Evolutionary conservation across 2,888 invertebrate genomes (phyloP).

Genomic region (Macropis europaea): DNA sequence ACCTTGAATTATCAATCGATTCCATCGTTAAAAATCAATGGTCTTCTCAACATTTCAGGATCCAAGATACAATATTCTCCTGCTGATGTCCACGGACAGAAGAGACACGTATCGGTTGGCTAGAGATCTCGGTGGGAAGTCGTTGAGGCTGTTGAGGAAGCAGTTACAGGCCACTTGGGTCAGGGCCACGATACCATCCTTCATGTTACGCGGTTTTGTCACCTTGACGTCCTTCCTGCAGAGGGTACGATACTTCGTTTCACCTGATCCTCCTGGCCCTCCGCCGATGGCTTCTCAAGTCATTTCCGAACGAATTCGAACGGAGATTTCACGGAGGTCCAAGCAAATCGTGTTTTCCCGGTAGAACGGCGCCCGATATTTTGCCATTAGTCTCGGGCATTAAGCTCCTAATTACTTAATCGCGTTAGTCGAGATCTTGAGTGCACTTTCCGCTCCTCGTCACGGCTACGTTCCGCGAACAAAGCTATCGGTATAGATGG

Average conservation of each 20-base stretch:
- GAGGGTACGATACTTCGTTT: conserved; percentile 83
- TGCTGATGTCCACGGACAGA: conserved; percentile 85
- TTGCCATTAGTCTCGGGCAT: conserved; percentile 64
- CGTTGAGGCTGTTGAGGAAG: conserved; percentile 85
- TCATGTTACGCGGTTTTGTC: conserved; percentile 89
- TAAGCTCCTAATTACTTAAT: conserved; percentile 60
- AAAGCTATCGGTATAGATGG: conserved; percentile 8
- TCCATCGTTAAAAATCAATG: background rate
- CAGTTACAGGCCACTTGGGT: conserved; percentile 87
- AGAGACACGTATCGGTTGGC: conserved; percentile 84
- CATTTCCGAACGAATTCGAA: background rate
- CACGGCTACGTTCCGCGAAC: conserved; percentile 45
- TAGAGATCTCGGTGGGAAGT: conserved; percentile 84
- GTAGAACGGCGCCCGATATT: conserved; percentile 42
- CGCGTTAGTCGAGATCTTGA: conserved; percentile 52
- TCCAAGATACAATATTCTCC: conserved; percentile 87
- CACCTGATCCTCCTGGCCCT: no score
- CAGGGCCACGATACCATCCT: conserved; percentile 89
- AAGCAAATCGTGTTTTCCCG: conserved; percentile 18
- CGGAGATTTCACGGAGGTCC: background rate
- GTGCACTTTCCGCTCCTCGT: conserved; percentile 56
- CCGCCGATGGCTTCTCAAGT: no score
- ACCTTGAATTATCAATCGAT: no score
- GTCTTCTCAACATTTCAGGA: conserved; percentile 70
- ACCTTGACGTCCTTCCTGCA: conserved; percentile 90